Evolutionary conservation across 2,888 invertebrate species (phyloP), one percentile per base, ranked within the genome.

Genomic region (Camptogramma bilineatum): DNA sequence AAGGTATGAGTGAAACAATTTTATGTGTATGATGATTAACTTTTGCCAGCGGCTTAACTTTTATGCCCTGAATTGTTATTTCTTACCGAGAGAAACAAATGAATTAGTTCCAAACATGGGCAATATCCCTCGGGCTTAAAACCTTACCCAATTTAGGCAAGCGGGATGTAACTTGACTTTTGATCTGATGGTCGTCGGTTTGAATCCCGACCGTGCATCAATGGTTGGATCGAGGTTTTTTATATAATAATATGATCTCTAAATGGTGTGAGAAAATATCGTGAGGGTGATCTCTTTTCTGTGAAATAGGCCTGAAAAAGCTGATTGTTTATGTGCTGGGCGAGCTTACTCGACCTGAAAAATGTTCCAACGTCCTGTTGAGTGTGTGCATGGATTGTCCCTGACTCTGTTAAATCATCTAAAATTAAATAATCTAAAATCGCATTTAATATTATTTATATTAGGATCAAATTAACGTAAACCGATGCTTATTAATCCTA

Each of bases 21-120:
- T 55, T 55, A 44, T 31, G 50, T 4, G 31, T 44, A 55, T 54
- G 48, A 61, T 55, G 61, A 61, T 61, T 54, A 54, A 51, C 51
- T 55, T 54, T 53, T 55, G n/a, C 34, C 54, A 28, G 39, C 9
- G 16, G 24, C 18, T n/a, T 42, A 42, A 50, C 17, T 53, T 54
- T 60, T 47, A 60, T 46, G 58, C 46, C n/a, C 13, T 7, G 21
- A 52, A 19, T 58, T 31, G 18, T 16, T 53, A 19, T 24, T 17
- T 9, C 21, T 52, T 17, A 34, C 58, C 13, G 34, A 17, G 16
- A 17, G n/a, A 59, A 53, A 48, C 16, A 56, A 50, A 48, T 39
- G 19, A 48, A 39, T 39, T 39, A 46, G 44, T 24, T 19, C 19
- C 48, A 21, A 21, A 44, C 44, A 44, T 44, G 44, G 16, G 44